Evolutionary conservation across 53 echinoderm and acorn worm genomes (phyloP).

Genomic region (Holothuria leucospilota): DNA sequence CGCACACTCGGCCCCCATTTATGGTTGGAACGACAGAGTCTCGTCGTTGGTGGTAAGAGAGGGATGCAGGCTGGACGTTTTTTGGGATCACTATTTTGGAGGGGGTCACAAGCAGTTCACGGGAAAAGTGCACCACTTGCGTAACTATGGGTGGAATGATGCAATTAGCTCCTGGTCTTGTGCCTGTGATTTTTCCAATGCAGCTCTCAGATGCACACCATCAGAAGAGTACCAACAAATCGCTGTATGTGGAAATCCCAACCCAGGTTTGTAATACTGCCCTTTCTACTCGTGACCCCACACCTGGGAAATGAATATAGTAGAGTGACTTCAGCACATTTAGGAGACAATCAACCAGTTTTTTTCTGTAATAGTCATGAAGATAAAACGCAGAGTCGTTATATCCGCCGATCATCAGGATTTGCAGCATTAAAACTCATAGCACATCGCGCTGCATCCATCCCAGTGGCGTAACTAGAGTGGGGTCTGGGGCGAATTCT

Average conservation of each 20-base stretch:
- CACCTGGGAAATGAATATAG: no score
- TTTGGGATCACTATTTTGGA: neutral
- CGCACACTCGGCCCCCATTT: neutral
- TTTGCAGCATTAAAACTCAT: no score
- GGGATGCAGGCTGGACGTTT: slow-evolving; percentile 15
- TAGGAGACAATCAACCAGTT: no score
- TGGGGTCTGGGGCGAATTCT: no score
- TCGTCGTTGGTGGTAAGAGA: slow-evolving; percentile 4
- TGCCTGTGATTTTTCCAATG: slow-evolving; percentile 14
- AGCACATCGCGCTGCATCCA: no score
- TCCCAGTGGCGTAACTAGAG: no score
- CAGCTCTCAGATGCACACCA: slow-evolving; percentile 11
- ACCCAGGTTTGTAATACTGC: neutral
- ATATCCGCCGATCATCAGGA: no score
- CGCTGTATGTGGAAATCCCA: slow-evolving; percentile 8
- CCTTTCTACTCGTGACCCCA: no score
- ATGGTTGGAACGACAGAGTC: neutral
- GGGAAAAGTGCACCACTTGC: neutral
- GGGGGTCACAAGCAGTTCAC: neutral
- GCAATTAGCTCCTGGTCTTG: neutral
- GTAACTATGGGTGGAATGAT: neutral
- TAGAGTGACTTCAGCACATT: no score
- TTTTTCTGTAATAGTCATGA: no score
- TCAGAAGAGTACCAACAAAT: neutral
- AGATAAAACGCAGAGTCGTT: no score